Evolutionary conservation across 1,140 invertebrate species (phyloP).

Genomic region (Heliconius congener): DNA sequence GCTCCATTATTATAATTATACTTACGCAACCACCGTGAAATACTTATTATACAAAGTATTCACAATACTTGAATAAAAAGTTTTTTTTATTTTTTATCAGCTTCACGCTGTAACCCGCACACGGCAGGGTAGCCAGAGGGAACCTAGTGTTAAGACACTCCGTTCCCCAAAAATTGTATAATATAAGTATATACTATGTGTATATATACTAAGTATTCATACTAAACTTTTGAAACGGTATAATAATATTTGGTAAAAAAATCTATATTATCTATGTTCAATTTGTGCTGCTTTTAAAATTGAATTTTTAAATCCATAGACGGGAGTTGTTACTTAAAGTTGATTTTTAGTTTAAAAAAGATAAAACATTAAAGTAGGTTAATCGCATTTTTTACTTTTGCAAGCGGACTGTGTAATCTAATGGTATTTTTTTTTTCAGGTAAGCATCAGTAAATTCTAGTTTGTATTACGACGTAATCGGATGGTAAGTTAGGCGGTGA

Average conservation of each 20-base stretch:
- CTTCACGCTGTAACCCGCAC: no score
- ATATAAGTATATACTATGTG: no score
- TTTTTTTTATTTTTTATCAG: background rate
- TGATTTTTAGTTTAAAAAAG: background rate
- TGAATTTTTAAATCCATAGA: background rate
- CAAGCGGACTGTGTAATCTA: constrained; percentile 27
- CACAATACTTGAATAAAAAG: constrained; percentile 23
- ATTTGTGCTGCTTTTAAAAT: background rate
- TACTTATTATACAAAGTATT: constrained; percentile 19
- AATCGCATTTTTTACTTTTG: constrained; percentile 21
- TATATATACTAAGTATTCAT: background rate
- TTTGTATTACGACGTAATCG: background rate
- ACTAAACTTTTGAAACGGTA: no score
- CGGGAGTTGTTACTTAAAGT: background rate
- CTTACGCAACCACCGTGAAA: constrained; percentile 18
- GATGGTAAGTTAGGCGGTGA: constrained; percentile 1
- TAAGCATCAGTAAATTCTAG: constrained; percentile 26
- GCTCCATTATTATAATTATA: constrained; percentile 18
- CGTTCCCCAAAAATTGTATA: no score
- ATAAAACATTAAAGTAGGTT: constrained; percentile 16
- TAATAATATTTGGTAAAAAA: no score
- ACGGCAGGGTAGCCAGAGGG: no score
- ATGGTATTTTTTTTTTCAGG: constrained; percentile 32
- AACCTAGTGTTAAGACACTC: no score
- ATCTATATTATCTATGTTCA: no score